Evolutionary conservation across 1,140 invertebrate genomes (phyloP), one percentile per base, ranked within the genome.

Genomic region (Lanistes nyassanus): DNA sequence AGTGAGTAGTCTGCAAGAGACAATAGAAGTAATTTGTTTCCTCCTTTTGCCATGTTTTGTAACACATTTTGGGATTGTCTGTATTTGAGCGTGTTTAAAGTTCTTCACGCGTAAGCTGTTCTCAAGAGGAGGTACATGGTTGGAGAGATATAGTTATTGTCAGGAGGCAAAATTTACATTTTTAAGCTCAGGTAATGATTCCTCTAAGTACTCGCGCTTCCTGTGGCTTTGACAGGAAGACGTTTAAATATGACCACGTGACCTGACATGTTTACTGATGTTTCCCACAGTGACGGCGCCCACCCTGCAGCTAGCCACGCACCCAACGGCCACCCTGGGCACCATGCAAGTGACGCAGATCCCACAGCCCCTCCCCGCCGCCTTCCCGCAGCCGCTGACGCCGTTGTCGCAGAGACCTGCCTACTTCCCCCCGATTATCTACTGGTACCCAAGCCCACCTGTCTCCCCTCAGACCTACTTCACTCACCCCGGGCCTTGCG

Each of bases 391-490:
- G 26, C 81, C 81, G 21, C 64, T 83, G 73, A 88, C 78, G 53
- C 81, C 29, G 66, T 66, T 47, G 58, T 73, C 39, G 76, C 77
- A 71, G 68, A 76, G 58, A 58, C 81, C 83, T 31, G 64, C 85
- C 56, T 82, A 79, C 75, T 83, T 83, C 67, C 85, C 85, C 58
- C 86, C 84, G 62, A 87, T 88, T 47, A 82, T 88, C 74, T 88
- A 88, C 89, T 97, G 95, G 95, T 97, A 97, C 90, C 95, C 96
- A 21, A 96, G 95, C 79, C 95, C 95, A 51, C 96, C 96, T 0
- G 95, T 97, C 1, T 96, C 95, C 51, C 95, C 95, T 13, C 86
- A 87, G 83, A 96, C 94, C 80, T 95, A 95, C 88, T 95, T 94
- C 86, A 81, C 91, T 90, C 83, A 90, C 92, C 83, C 90, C 77